phyloP scores from a whole-genome alignment of 2,797 vertebrate species.

The Lerista edwardsae region DNA sequence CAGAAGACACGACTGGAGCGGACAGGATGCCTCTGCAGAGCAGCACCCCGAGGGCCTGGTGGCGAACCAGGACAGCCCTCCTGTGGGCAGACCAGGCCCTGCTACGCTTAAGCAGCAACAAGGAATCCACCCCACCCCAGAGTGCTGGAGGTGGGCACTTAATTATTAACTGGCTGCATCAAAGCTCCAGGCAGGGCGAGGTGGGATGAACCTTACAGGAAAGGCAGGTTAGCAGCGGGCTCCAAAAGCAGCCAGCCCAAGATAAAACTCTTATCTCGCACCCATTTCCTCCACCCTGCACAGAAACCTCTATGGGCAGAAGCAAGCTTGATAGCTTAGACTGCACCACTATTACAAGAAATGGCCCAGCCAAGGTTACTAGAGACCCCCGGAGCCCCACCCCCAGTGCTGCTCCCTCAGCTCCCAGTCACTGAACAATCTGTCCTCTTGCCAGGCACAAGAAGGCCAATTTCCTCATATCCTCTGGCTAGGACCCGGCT shows the following conservation, averaged over 20 bases:
- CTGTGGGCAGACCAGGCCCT: too few species aligned
- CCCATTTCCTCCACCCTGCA: background rate
- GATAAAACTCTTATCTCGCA: background rate
- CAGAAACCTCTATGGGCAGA: background rate
- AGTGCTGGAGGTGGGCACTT: background rate
- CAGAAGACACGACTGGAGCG: too few species aligned
- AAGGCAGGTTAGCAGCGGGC: background rate
- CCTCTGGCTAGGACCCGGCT: rapidly evolving
- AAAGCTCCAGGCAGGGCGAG: background rate
- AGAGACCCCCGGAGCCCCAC: background rate
- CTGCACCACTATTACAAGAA: too few species aligned
- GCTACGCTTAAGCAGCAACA: too few species aligned
- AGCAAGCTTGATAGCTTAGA: background rate
- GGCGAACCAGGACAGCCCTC: too few species aligned
- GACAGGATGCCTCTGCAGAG: too few species aligned
- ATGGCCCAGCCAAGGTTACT: rapidly evolving
- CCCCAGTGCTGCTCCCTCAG: background rate
- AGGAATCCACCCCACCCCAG: too few species aligned
- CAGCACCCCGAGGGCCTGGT: too few species aligned
- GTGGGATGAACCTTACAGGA: background rate
- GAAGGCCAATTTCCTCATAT: too few species aligned
- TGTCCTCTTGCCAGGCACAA: background rate
- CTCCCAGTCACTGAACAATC: too few species aligned
- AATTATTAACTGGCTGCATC: background rate
- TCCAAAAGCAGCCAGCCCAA: too few species aligned